phyloP scores from a whole-genome alignment of 1,140 invertebrate species.

The Steinernema feltiae region DNA sequence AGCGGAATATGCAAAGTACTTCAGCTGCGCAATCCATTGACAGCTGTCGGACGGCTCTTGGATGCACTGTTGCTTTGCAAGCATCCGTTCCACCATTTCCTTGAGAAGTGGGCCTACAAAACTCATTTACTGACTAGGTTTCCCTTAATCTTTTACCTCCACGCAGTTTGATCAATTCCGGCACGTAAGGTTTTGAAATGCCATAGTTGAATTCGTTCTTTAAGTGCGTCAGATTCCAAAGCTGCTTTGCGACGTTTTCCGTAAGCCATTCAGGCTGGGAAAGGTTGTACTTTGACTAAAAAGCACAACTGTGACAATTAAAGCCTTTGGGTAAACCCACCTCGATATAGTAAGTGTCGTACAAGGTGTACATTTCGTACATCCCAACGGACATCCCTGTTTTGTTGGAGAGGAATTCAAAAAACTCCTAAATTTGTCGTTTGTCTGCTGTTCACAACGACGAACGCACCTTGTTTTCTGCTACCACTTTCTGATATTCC shows the following conservation, averaged over 20 bases:
- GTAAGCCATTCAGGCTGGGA: constrained; percentile 46
- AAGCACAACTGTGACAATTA: neutral
- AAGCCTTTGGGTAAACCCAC: constrained; percentile 10
- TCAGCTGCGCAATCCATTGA: constrained; percentile 41
- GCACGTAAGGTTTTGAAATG: constrained; percentile 44
- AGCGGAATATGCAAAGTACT: constrained; percentile 54
- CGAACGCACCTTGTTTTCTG: neutral
- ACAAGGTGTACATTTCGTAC: constrained; percentile 31
- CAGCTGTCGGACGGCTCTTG: constrained; percentile 23
- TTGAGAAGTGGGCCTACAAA: constrained; percentile 39
- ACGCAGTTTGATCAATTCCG: constrained; percentile 46
- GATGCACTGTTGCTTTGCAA: constrained; percentile 22
- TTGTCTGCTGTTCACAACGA: neutral
- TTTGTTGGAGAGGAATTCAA: constrained; percentile 41
- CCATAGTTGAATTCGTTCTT: constrained; percentile 43
- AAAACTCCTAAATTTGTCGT: constrained; percentile 38
- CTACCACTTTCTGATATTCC: constrained; percentile 26
- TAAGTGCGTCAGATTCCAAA: constrained; percentile 39
- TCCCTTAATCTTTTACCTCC: constrained; percentile 28
- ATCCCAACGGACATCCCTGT: constrained; percentile 33
- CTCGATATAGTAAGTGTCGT: constrained; percentile 47
- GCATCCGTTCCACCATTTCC: constrained; percentile 39
- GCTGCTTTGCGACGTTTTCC: constrained; percentile 21
- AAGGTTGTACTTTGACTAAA: constrained; percentile 45
- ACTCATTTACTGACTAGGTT: neutral